phyloP scores from a whole-genome alignment of 1,140 invertebrate genomes.

The Drosophila pallidifrons region DNA sequence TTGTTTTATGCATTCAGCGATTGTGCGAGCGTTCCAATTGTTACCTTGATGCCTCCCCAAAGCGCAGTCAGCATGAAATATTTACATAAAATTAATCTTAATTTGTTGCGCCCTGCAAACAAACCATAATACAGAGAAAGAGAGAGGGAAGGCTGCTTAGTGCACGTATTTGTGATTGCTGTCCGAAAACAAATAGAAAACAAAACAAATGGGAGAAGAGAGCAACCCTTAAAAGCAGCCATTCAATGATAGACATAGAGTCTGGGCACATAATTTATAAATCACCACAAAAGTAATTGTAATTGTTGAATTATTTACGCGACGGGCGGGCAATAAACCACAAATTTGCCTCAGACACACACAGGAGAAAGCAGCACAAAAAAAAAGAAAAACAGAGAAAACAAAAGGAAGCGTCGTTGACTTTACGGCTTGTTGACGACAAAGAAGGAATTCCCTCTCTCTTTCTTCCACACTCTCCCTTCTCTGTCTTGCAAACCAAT shows the following conservation, averaged over 20 bases:
- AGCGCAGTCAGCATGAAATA: constrained; percentile 44
- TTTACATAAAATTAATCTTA: constrained; percentile 61
- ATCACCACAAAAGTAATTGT: constrained; percentile 69
- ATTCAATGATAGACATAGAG: constrained; percentile 20
- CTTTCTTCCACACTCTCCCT: constrained; percentile 6
- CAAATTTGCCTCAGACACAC: constrained; percentile 45
- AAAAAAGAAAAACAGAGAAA: neutral
- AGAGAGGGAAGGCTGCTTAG: constrained; percentile 4
- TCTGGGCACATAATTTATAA: constrained; percentile 56
- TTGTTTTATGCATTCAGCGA: constrained; percentile 42
- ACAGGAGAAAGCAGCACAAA: constrained; percentile 2
- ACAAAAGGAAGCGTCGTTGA: constrained; percentile 31
- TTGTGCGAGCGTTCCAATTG: constrained; percentile 12
- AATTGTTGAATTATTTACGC: constrained; percentile 69
- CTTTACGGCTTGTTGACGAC: constrained; percentile 55
- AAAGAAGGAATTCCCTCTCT: constrained; percentile 21
- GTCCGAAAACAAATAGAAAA: constrained; percentile 14
- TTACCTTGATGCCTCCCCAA: neutral
- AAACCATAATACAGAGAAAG: neutral
- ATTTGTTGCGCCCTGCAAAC: constrained; percentile 40
- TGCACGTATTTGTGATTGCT: constrained; percentile 19
- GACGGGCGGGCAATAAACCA: constrained; percentile 56
- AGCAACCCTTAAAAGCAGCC: constrained; percentile 48
- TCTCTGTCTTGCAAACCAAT: constrained; percentile 45
- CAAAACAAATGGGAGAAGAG: constrained; percentile 27